phyloP scores from a whole-genome alignment of 2,888 invertebrate species.

The Lepidonotus clava region DNA sequence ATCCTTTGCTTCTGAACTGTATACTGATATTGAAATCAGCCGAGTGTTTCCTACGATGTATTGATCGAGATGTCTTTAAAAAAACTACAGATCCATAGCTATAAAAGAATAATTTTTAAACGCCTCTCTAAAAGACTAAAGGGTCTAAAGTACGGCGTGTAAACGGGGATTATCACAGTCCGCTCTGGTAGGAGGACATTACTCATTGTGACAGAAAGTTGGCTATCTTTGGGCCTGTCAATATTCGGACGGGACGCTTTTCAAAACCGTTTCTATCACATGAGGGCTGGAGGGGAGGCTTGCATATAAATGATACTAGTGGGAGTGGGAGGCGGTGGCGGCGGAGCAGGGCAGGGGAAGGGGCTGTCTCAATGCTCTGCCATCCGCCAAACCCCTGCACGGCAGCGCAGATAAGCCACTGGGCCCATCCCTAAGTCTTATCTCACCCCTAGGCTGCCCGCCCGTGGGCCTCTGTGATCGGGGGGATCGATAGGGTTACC shows the following conservation, averaged over 20 bases:
- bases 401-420: background rate
- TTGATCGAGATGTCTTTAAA: no score
- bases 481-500: constrained; percentile 39
- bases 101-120: no score
- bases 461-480: background rate
- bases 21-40: no score
- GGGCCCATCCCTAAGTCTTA: constrained; percentile 39
- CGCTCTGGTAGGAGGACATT: no score
- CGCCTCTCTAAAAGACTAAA: no score
- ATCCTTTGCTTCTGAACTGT: no score
- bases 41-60: no score
- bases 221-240: background rate
- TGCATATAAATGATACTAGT: constrained; percentile 41
- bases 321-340: background rate
- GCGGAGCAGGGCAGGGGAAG: background rate
- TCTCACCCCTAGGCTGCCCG: background rate
- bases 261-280: background rate
- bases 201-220: background rate
- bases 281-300: background rate
- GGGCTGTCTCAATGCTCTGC: background rate
- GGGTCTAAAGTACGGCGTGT: no score
- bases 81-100: no score
- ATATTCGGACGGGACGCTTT: background rate
- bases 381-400: background rate
- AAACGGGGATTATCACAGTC: no score